phyloP scores from a whole-genome alignment of 92 coral and sea anemone genomes.

The Parazoanthus darwini region DNA sequence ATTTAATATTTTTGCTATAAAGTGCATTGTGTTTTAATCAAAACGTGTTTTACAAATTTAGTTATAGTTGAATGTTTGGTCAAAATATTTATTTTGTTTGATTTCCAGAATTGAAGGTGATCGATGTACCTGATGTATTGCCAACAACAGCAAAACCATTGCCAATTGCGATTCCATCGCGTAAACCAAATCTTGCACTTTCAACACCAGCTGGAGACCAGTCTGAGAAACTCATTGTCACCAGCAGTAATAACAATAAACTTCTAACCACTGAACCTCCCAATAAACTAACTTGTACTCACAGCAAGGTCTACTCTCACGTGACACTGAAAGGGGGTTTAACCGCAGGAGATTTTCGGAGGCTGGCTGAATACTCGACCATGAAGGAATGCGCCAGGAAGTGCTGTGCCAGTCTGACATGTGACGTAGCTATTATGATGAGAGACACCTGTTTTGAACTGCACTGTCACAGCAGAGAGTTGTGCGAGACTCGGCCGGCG shows the following conservation, averaged over 20 bases:
- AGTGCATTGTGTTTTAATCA: no score
- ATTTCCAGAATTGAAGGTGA: conserved; percentile 30
- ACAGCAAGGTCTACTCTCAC: conserved; percentile 79
- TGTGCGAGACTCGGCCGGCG: conserved; percentile 84
- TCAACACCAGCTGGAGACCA: background rate
- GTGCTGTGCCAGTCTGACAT: conserved; percentile 73
- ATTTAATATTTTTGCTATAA: background rate
- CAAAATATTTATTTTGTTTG: conserved; percentile 7
- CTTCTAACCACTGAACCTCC: background rate
- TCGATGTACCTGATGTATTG: conserved; percentile 37
- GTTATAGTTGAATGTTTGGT: background rate
- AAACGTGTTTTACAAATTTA: no score
- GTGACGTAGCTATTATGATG: conserved; percentile 92
- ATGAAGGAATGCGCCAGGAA: conserved; percentile 82
- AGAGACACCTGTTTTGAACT: conserved; percentile 84
- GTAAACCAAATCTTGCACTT: background rate
- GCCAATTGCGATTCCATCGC: background rate
- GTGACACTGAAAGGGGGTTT: conserved; percentile 92
- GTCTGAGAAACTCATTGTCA: background rate
- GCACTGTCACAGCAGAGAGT: conserved; percentile 60
- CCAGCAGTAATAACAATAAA: background rate
- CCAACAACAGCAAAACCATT: conserved; percentile 23
- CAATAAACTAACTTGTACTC: conserved; percentile 55
- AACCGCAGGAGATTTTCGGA: conserved; percentile 78
- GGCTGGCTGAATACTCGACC: conserved; percentile 73